Percentiles rank a stretch among this genome's conserved stretches.
phyloP scores from a whole-genome alignment of 2,797 vertebrate genomes.

The Sebastiscus tertius region DNA sequence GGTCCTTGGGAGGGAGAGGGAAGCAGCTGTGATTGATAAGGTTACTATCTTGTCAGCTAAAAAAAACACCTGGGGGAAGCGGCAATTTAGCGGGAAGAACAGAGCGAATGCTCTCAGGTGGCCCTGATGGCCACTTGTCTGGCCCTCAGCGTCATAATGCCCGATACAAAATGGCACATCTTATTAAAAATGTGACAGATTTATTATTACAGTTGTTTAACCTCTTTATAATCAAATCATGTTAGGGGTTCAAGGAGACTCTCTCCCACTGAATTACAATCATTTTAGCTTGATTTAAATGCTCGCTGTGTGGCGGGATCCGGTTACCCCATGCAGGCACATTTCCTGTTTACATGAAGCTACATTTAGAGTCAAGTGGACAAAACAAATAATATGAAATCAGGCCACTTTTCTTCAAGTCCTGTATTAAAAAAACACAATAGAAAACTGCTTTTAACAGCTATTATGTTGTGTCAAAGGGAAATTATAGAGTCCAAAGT shows the following conservation, averaged over 20 bases:
- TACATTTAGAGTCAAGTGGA: conserved; percentile 41
- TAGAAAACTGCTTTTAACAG: conserved; percentile 26
- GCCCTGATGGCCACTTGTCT: conserved; percentile 60
- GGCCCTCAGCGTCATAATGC: conserved; percentile 56
- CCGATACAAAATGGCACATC: conserved; percentile 64
- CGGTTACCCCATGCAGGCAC: conserved; percentile 31
- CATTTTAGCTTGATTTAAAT: conserved; percentile 61
- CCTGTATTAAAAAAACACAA: neutral
- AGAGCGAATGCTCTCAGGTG: conserved; percentile 63
- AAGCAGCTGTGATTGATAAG: conserved; percentile 74
- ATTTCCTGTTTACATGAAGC: conserved; percentile 56
- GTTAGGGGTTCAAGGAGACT: conserved; percentile 73
- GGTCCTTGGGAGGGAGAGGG: conserved; percentile 66
- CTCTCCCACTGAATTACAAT: conserved; percentile 65
- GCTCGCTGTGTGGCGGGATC: conserved; percentile 29
- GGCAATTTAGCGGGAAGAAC: conserved; percentile 63
- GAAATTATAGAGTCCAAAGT: conserved; percentile 44
- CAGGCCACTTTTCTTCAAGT: conserved; percentile 31
- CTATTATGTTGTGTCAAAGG: conserved; percentile 38
- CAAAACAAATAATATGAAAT: conserved; percentile 34
- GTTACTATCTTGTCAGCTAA: conserved; percentile 71
- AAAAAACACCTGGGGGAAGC: conserved; percentile 54
- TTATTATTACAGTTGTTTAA: conserved; percentile 81
- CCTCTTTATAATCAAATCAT: conserved; percentile 76
- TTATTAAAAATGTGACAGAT: conserved; percentile 76